These are phyloP conservation scores for Neopipo cinnamomea DNA, from an alignment of 2,113 vertebrate species.

Conservation along the genomic window DNA sequence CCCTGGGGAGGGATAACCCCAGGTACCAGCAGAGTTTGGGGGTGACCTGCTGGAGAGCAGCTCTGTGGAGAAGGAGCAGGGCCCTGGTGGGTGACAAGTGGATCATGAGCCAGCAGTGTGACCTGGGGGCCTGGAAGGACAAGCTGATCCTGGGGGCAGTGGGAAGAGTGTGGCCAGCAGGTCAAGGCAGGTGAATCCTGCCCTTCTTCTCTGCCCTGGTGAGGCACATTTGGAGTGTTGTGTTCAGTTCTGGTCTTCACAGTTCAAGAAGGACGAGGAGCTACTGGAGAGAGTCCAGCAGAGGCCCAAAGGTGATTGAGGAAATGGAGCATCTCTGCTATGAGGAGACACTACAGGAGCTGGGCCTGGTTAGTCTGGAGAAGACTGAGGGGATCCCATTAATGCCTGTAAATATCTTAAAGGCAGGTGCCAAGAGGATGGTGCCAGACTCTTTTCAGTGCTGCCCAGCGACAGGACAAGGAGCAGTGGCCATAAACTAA, in stretches of 20 bases:
- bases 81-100: background rate
- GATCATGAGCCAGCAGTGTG: background rate
- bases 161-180: background rate
- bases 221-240: background rate
- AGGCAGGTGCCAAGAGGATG: background rate
- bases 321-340: background rate
- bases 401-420: background rate
- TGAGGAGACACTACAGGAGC: background rate
- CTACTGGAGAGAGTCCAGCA: background rate
- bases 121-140: background rate
- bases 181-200: background rate
- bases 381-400: background rate
- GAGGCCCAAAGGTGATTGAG: background rate
- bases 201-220: background rate
- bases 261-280: background rate
- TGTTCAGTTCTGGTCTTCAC: background rate
- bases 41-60: background rate
- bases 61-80: background rate
- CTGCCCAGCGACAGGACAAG: background rate
- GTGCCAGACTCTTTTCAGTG: background rate
- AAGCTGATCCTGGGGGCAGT: background rate
- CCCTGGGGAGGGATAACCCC: background rate
- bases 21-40: background rate
- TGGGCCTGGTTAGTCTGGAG: background rate
- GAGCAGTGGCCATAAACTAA: background rate